Conservation (phyloP, 2,797 vertebrate genomes). For the Malacoctenus gilli region DNA sequence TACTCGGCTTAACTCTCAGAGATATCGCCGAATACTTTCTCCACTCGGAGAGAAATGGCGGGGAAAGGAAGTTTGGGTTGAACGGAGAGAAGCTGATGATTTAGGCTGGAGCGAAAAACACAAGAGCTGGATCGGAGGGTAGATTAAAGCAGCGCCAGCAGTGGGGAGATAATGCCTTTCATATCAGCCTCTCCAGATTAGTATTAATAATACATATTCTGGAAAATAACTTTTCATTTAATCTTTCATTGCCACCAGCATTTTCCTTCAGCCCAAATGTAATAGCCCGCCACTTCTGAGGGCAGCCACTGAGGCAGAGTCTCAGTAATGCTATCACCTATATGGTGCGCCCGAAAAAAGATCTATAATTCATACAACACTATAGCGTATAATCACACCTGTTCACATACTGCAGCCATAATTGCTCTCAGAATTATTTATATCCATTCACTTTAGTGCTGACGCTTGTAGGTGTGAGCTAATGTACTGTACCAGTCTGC, state of each 20-base stretch:
- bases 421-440: conserved; percentile 28
- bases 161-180: conserved; percentile 14
- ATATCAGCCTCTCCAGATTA: conserved; percentile 26
- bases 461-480: conserved; percentile 14
- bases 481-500: neutral
- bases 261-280: conserved; percentile 14
- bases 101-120: conserved; percentile 26
- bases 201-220: conserved; percentile 27
- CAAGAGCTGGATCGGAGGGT: conserved; percentile 11
- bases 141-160: conserved; percentile 23
- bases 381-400: conserved; percentile 12
- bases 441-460: conserved; percentile 11
- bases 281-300: conserved; percentile 11
- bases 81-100: conserved; percentile 11
- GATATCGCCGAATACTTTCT: conserved; percentile 42
- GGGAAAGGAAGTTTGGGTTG: neutral
- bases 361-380: conserved; percentile 36
- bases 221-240: conserved; percentile 36
- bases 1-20: conserved; percentile 36
- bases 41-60: conserved; percentile 14
- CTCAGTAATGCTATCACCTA: conserved; percentile 31
- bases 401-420: conserved; percentile 7
- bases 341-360: conserved; percentile 37
- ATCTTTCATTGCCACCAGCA: conserved; percentile 18
- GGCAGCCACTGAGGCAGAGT: conserved; percentile 22